A percentile compares a stretch with the other conserved stretches of the same genome.
These are phyloP conservation scores for Lordiphosa mommai DNA, from an alignment of 1,140 invertebrate genomes.

Conservation along the genomic window DNA sequence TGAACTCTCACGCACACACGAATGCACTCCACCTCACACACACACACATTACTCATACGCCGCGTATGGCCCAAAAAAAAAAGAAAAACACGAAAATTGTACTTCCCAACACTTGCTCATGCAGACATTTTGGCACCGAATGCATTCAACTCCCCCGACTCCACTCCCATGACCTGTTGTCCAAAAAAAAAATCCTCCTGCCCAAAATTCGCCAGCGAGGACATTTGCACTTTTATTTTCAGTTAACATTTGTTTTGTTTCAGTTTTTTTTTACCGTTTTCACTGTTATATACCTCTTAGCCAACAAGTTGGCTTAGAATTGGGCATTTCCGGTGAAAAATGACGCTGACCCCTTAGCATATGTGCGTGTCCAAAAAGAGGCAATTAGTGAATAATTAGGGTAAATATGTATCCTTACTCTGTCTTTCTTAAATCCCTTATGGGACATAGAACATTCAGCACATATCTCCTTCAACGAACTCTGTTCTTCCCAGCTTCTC, in stretches of 20 bases:
- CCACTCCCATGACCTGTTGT: not conserved
- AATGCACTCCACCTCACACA: conserved; percentile 21
- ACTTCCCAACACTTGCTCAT: not conserved
- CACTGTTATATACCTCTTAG: not conserved
- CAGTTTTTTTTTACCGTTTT: not conserved
- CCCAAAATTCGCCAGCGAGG: conserved; percentile 43
- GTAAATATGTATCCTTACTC: too few species aligned
- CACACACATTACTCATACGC: conserved; percentile 63
- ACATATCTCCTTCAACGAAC: too few species aligned
- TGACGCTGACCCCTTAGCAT: too few species aligned
- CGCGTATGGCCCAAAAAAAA: conserved; percentile 35
- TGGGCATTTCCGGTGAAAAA: too few species aligned
- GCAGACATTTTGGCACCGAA: conserved; percentile 2
- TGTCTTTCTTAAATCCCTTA: too few species aligned
- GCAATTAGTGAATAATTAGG: too few species aligned
- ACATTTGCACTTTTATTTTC: conserved; percentile 77
- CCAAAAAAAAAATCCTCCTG: conserved; percentile 17
- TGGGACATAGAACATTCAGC: too few species aligned
- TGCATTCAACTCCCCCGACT: not conserved
- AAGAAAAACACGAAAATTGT: conserved; percentile 13
- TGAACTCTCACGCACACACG: conserved; percentile 26
- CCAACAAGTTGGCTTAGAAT: not conserved
- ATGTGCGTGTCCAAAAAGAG: too few species aligned
- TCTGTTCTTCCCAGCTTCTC: too few species aligned
- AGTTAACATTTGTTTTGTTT: conserved; percentile 21